Evolutionary conservation across 2,113 vertebrate genomes (phyloP).

Genomic region (Boleophthalmus pectinirostris): DNA sequence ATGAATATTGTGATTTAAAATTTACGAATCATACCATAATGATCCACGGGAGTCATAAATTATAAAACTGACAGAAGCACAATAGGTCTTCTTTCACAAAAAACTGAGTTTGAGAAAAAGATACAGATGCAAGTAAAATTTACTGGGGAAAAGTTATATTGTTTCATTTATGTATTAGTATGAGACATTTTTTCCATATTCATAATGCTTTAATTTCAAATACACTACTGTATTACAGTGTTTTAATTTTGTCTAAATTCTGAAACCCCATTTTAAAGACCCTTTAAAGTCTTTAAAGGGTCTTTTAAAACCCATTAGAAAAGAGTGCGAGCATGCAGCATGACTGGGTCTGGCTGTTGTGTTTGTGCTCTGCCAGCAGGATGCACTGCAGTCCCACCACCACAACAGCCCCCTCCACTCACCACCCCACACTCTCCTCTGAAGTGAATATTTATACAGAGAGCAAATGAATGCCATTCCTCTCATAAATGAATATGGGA

Average conservation of each 20-base stretch:
- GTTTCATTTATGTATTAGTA: neutral
- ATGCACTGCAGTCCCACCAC: slow-evolving; percentile 65
- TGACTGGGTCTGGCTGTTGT: slow-evolving; percentile 45
- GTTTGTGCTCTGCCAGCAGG: slow-evolving; percentile 61
- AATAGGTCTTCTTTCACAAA: too few species aligned
- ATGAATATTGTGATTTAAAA: too few species aligned
- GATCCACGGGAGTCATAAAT: too few species aligned
- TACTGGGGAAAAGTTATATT: too few species aligned
- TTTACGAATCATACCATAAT: too few species aligned
- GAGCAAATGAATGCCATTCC: slow-evolving; percentile 69
- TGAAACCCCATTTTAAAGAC: neutral
- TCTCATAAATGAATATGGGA: slow-evolving; percentile 71
- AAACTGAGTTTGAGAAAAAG: too few species aligned
- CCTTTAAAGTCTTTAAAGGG: slow-evolving; percentile 2
- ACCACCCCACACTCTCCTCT: slow-evolving; percentile 44
- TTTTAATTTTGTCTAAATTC: neutral
- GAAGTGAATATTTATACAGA: slow-evolving; percentile 66
- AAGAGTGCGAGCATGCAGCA: neutral
- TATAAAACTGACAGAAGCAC: too few species aligned
- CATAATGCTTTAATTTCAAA: neutral
- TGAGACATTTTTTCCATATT: neutral
- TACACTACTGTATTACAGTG: neutral
- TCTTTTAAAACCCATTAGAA: slow-evolving; percentile 24
- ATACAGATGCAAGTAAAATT: too few species aligned
- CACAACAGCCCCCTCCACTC: slow-evolving; percentile 33